A percentile compares a stretch with the other conserved stretches of the same genome.
Conservation (phyloP, 2,888 invertebrate genomes). For the Pterobdella sp. region DNA sequence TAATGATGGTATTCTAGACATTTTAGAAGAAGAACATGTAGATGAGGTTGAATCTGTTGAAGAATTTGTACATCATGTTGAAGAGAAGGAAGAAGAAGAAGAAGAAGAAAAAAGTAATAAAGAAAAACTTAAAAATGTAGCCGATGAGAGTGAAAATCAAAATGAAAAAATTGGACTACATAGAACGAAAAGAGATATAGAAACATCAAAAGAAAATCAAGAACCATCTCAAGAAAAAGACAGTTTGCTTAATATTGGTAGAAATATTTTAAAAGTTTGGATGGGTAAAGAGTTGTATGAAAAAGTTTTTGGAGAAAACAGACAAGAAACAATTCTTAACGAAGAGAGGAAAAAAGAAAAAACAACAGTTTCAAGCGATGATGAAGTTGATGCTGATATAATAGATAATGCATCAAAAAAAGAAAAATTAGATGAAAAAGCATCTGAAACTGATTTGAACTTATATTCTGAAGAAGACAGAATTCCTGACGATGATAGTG, state of each 20-base stretch:
- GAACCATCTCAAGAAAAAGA: neutral
- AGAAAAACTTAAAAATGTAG: conserved; percentile 24
- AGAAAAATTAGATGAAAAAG: conserved; percentile 28
- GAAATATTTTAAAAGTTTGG: neutral
- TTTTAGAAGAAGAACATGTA: conserved; percentile 24
- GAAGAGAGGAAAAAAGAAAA: neutral
- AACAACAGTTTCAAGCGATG: conserved; percentile 30
- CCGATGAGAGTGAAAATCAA: conserved; percentile 21
- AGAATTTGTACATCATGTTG: conserved; percentile 34
- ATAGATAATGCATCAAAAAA: conserved; percentile 1
- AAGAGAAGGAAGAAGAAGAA: conserved; percentile 37
- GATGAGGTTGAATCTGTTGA: neutral
- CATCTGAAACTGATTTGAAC: conserved; percentile 37
- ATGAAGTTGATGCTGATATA: conserved; percentile 34
- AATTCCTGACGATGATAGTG: conserved; percentile 40
- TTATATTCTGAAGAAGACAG: conserved; percentile 41
- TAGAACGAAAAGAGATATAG: neutral
- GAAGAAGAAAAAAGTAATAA: conserved; percentile 38
- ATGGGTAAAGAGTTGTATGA: neutral
- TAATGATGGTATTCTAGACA: conserved; percentile 31
- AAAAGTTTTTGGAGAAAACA: neutral
- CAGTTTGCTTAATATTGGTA: neutral
- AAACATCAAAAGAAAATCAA: too few relatives aligned
- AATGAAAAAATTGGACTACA: too few relatives aligned
- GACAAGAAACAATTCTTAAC: neutral